Conservation (phyloP, 1,140 invertebrate genomes). For the Augochlora pura region DNA sequence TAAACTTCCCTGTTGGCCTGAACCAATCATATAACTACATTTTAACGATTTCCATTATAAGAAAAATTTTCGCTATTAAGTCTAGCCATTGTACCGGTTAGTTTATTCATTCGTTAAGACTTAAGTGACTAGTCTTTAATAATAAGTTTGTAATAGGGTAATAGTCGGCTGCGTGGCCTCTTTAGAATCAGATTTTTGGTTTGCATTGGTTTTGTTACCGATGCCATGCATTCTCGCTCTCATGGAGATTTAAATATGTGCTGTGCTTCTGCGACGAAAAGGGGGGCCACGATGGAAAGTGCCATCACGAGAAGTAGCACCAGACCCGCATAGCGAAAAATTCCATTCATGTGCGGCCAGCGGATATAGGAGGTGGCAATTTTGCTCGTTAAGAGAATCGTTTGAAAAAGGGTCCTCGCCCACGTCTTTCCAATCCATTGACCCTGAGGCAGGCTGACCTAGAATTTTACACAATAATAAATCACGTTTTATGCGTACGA, state of each 20-base stretch:
- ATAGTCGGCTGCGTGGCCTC: too few relatives aligned
- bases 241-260: not conserved
- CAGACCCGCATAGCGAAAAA: not conserved
- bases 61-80: too few relatives aligned
- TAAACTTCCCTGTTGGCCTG: too few relatives aligned
- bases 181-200: too few relatives aligned
- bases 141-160: too few relatives aligned
- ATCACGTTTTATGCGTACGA: not conserved
- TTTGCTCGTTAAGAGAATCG: slow-evolving; percentile 19
- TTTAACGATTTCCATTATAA: too few relatives aligned
- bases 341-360: not conserved
- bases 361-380: slow-evolving; percentile 10
- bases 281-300: slow-evolving; percentile 11
- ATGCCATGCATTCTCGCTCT: too few relatives aligned
- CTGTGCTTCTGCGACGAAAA: not conserved
- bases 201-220: too few relatives aligned
- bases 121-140: too few relatives aligned
- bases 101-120: too few relatives aligned
- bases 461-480: not conserved
- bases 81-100: too few relatives aligned
- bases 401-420: slow-evolving; percentile 9
- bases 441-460: not conserved
- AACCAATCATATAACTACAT: too few relatives aligned
- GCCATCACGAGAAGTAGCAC: not conserved
- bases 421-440: slow-evolving; percentile 3